Conservation (phyloP, 2,888 invertebrate genomes). For the Tenthredo amoena region DNA sequence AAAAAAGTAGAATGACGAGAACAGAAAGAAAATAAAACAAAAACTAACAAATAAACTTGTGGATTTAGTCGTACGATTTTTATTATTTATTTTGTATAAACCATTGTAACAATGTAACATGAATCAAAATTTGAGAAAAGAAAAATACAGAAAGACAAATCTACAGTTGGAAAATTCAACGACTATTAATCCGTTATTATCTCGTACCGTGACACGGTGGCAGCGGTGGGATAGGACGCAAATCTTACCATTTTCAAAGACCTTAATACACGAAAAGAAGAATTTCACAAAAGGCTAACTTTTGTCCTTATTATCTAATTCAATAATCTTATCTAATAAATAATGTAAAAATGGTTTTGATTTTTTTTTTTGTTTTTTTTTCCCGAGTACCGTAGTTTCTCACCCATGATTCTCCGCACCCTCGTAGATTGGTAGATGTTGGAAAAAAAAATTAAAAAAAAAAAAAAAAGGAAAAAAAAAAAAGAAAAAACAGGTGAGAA, state of each 20-base stretch:
- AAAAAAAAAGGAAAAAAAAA: background rate
- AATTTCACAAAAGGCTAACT: background rate
- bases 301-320: conserved; percentile 2
- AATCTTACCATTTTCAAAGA: background rate
- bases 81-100: background rate
- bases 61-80: conserved; percentile 3
- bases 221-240: background rate
- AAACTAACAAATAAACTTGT: background rate
- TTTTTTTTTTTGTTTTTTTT: background rate
- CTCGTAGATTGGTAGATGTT: background rate
- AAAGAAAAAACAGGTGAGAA: background rate
- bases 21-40: background rate
- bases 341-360: background rate
- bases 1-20: conserved; percentile 2
- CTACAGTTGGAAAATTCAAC: background rate
- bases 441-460: background rate
- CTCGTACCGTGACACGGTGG: background rate
- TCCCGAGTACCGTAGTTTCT: background rate
- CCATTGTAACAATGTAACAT: background rate
- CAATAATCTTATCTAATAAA: background rate
- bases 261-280: background rate
- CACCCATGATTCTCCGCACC: background rate
- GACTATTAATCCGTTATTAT: conserved; percentile 12
- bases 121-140: background rate
- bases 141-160: background rate